A percentile compares a stretch with the other conserved stretches of the same genome.
These are phyloP conservation scores for Pseudochromis fuscus DNA, from an alignment of 2,797 vertebrate species.

Conservation along the genomic window DNA sequence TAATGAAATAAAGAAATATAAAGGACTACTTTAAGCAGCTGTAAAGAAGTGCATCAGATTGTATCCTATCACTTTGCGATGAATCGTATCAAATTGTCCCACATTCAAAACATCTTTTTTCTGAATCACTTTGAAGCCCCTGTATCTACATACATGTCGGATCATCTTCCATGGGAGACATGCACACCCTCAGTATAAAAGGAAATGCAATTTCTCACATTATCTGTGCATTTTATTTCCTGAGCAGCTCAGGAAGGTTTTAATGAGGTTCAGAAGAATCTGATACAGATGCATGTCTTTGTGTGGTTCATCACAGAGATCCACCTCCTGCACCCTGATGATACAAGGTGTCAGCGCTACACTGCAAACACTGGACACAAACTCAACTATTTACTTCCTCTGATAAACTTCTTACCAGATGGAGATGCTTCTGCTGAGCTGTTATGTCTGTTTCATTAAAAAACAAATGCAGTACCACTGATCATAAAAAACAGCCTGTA, in stretches of 20 bases:
- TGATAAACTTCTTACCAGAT: neutral
- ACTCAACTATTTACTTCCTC: neutral
- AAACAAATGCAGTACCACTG: neutral
- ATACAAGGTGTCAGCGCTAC: conserved; percentile 24
- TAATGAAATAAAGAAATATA: too few relatives aligned
- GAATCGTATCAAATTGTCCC: too few relatives aligned
- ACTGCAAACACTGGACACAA: neutral
- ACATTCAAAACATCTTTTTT: too few relatives aligned
- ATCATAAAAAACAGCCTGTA: conserved; percentile 4
- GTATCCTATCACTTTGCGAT: too few relatives aligned
- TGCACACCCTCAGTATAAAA: too few relatives aligned
- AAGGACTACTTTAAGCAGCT: too few relatives aligned
- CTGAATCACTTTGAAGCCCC: too few relatives aligned
- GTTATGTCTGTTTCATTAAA: neutral
- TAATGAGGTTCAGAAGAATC: neutral
- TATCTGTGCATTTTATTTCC: too few relatives aligned
- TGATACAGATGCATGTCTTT: conserved; percentile 14
- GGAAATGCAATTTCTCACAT: too few relatives aligned
- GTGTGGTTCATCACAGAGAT: conserved; percentile 22
- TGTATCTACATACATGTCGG: too few relatives aligned
- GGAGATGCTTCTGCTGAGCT: neutral
- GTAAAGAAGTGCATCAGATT: too few relatives aligned
- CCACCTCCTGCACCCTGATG: conserved; percentile 24
- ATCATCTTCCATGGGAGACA: too few relatives aligned
- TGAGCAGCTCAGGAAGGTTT: neutral